Evolutionary conservation across 2,797 vertebrate species (phyloP), one percentile per base, ranked within the genome.

Genomic region (Neomorphus geoffroyi): DNA sequence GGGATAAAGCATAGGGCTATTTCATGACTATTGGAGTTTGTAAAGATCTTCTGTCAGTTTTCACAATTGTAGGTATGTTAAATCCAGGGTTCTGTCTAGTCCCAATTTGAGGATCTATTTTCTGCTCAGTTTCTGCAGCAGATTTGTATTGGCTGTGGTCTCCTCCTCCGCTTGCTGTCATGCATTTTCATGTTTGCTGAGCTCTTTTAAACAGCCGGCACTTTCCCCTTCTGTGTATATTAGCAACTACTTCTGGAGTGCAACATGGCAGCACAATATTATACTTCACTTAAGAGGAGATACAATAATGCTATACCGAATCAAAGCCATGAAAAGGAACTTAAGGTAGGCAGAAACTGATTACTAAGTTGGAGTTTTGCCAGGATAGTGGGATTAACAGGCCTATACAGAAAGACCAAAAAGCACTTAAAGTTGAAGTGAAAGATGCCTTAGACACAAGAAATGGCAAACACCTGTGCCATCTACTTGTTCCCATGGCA

Each of bases 31-130:
- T 18, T 80, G 48, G 75, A 94, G 91, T 92, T 93, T 88, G 37
- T 67, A 93, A 95, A 96, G 93, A 91, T 96, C 86, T 92, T 65
- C 72, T 92, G 80, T 87, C 92, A 93, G 69, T 94, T 97, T 96
- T 94, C 84, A 60, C 73, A 82, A 69, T 78, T 78, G 74, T n/a
- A 73, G 92, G 79, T 92, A 50, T 57, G 86, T 92, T 90, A 86
- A 93, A 95, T 70, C 54, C 64, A 80, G 43, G 56, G 54, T 88
- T 89, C 90, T 95, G 91, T 89, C 56, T 90, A 45, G 69, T 91
- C 94, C 91, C 93, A 96, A 46, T 89, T 81, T 92, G 50, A 92
- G 79, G 37, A 90, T 73, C 73, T 94, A 91, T 96, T 92, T 97
- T 95, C 84, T 87, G 77, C 86, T 94, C 78, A 80, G 91, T 91